phyloP scores from a whole-genome alignment of 2,113 vertebrate genomes.

The Microtus montanus region DNA sequence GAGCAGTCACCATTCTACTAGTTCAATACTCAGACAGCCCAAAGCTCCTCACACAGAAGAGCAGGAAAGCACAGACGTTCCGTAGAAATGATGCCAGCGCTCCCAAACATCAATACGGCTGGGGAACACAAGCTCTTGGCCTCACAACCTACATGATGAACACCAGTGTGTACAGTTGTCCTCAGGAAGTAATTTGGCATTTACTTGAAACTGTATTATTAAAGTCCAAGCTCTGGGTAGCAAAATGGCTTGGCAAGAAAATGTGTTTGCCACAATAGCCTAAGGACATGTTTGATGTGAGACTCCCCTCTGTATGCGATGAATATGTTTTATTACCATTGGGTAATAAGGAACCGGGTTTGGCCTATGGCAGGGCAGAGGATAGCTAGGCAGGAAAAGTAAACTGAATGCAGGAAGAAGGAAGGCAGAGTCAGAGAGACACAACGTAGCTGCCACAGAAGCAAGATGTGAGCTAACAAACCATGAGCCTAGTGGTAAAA shows the following conservation, averaged over 20 bases:
- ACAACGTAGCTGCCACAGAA: no score
- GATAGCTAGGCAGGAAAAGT: no score
- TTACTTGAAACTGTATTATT: not conserved
- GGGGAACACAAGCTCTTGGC: not conserved
- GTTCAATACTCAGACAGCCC: no score
- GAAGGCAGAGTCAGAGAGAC: no score
- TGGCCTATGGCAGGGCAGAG: no score
- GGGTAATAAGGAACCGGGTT: no score
- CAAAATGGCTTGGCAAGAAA: not conserved
- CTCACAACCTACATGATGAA: not conserved
- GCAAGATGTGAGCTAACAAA: no score
- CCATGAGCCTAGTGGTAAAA: no score
- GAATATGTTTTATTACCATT: no score
- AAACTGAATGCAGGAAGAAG: no score
- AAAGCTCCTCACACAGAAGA: not conserved
- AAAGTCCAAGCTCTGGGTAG: not conserved
- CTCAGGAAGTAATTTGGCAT: not conserved
- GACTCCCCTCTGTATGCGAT: no score
- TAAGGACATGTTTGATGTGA: no score
- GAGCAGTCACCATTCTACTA: accelerated
- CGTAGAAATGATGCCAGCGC: not conserved
- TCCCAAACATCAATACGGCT: not conserved
- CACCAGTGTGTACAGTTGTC: not conserved
- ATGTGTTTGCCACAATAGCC: not conserved
- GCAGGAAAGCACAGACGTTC: not conserved